Evolutionary conservation across 2,888 invertebrate genomes (phyloP).

Genomic region (Megastigmus dorsalis): DNA sequence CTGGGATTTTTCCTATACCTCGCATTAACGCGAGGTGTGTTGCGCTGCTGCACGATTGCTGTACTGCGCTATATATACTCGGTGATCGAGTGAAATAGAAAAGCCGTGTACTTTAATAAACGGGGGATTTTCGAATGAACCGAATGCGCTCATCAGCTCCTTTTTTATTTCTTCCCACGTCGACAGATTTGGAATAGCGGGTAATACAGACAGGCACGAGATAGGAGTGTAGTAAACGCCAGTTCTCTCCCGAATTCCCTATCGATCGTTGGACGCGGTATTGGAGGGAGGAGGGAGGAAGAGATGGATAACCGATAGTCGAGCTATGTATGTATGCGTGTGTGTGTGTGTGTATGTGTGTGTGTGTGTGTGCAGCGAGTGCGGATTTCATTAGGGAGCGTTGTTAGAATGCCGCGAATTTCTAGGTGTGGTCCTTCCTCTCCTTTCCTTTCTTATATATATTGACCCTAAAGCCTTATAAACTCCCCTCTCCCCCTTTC

Average conservation of each 20-base stretch:
- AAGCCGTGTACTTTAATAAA: too few relatives aligned
- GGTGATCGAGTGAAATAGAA: too few relatives aligned
- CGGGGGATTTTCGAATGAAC: too few relatives aligned
- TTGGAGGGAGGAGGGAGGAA: background rate
- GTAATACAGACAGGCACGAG: too few relatives aligned
- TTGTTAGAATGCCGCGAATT: slow-evolving; percentile 67
- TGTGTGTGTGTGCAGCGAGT: slow-evolving; percentile 51
- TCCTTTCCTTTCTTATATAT: slow-evolving; percentile 44
- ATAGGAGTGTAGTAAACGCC: too few relatives aligned
- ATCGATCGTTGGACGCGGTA: slow-evolving; percentile 47
- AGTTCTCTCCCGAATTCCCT: slow-evolving; percentile 41
- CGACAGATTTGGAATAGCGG: slow-evolving; percentile 12
- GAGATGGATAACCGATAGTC: background rate
- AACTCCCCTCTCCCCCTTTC: background rate
- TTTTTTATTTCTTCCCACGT: too few relatives aligned
- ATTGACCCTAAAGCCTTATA: too few relatives aligned
- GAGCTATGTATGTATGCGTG: slow-evolving; percentile 46
- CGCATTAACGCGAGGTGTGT: slow-evolving; percentile 54
- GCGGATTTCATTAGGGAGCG: slow-evolving; percentile 54
- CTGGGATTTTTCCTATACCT: slow-evolving; percentile 55
- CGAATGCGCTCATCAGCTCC: too few relatives aligned
- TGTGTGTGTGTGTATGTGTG: slow-evolving; percentile 51
- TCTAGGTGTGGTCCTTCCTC: slow-evolving; percentile 66
- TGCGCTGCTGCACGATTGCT: too few relatives aligned
- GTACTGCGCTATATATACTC: too few relatives aligned